Conservation (phyloP, 2,113 vertebrate species). For the Rhegmatorhina hoffmannsi region DNA sequence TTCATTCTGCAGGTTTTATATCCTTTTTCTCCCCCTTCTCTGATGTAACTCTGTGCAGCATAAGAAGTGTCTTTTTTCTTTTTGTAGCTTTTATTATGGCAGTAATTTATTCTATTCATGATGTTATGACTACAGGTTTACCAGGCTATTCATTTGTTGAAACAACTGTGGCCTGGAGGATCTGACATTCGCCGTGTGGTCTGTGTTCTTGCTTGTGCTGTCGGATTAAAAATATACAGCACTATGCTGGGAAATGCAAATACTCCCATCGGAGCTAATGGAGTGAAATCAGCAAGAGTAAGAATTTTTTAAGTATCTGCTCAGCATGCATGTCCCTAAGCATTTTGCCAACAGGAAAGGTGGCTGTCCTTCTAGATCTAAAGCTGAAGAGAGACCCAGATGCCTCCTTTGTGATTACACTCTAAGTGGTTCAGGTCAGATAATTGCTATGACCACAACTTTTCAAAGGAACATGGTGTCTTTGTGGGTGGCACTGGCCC, state of each 20-base stretch:
- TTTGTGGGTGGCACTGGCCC: background rate
- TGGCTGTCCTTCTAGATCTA: background rate
- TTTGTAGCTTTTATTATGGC: background rate
- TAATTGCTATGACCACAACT: background rate
- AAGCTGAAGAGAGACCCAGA: background rate
- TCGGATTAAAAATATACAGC: constrained; percentile 50
- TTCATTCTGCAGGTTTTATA: background rate
- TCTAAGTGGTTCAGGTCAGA: background rate
- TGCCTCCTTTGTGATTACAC: background rate
- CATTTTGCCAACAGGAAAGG: background rate
- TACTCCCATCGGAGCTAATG: background rate
- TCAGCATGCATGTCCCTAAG: background rate
- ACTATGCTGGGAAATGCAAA: background rate
- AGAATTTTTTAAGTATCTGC: background rate
- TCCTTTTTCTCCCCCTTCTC: background rate
- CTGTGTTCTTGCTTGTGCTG: constrained; percentile 57
- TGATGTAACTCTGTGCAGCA: background rate
- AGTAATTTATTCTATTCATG: background rate
- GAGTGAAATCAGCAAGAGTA: background rate
- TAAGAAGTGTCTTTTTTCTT: background rate
- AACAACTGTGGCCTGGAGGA: constrained; percentile 64
- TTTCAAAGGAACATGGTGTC: background rate
- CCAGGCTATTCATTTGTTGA: background rate
- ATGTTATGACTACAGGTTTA: constrained; percentile 18
- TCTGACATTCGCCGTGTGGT: constrained; percentile 52